Evolutionary conservation across 2,797 vertebrate species (phyloP).

Genomic region (Potorous gilbertii): DNA sequence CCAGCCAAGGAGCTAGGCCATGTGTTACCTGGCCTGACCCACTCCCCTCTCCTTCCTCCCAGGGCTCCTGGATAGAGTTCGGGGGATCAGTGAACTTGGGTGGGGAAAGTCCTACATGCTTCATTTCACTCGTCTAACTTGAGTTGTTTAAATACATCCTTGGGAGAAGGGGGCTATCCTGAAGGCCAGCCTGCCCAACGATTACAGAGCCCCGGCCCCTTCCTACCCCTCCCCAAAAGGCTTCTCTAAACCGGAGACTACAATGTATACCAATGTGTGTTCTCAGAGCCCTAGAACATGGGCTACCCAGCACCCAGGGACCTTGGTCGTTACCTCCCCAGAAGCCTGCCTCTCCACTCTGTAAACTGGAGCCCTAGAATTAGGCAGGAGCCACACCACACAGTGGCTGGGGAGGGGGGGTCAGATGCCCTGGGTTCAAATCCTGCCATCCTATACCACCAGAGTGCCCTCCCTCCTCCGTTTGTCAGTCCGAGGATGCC

Average conservation of each 20-base stretch:
- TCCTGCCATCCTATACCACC: neutral
- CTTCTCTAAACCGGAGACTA: no score
- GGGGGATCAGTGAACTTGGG: neutral
- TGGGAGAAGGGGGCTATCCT: neutral
- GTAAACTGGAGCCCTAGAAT: neutral
- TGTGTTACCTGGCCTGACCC: no score
- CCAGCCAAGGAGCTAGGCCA: neutral
- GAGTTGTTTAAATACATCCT: neutral
- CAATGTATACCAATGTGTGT: no score
- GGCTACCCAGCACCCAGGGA: neutral
- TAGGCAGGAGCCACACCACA: neutral
- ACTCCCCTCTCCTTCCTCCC: no score
- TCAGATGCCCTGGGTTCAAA: neutral
- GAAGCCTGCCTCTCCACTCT: neutral
- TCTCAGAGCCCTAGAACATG: no score
- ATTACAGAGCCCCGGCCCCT: neutral
- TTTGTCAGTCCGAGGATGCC: neutral
- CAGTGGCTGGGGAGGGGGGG: no score
- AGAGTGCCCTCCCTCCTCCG: neutral
- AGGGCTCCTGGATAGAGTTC: no score
- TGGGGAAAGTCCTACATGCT: neutral
- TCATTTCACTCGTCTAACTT: neutral
- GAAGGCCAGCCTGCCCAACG: neutral
- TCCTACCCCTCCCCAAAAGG: no score
- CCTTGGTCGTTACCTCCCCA: neutral